These are phyloP conservation scores for Dryococelus australis DNA, from an alignment of 2,888 invertebrate species.

Conservation along the genomic window DNA sequence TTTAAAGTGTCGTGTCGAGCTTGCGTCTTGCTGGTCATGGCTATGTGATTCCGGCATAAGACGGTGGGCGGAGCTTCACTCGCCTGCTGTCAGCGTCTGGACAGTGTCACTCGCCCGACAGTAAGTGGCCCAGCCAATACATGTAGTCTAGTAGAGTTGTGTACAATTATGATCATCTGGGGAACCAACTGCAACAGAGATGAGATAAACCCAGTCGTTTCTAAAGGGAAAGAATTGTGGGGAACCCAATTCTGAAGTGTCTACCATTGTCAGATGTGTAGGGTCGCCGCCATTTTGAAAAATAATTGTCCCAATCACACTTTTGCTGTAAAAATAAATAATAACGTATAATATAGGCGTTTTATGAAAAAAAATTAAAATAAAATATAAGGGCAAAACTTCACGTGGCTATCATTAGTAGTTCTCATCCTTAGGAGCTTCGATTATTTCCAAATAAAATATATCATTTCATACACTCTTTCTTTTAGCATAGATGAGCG, in stretches of 20 bases:
- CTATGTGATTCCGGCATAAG: too few relatives aligned
- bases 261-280: background rate
- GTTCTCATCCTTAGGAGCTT: background rate
- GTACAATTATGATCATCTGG: background rate
- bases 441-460: background rate
- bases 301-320: too few relatives aligned
- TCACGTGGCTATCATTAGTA: background rate
- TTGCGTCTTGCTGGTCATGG: too few relatives aligned
- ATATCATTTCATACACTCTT: background rate
- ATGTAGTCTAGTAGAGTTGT: background rate
- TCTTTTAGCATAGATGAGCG: slow-evolving; percentile 16
- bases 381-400: background rate
- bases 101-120: too few relatives aligned
- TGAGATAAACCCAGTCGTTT: background rate
- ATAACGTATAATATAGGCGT: background rate
- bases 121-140: too few relatives aligned
- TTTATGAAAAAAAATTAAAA: background rate
- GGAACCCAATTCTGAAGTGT: background rate
- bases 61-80: too few relatives aligned
- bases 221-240: slow-evolving; percentile 17
- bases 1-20: too few relatives aligned
- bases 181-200: background rate
- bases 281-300: background rate
- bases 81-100: too few relatives aligned
- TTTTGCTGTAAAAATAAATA: background rate